Conservation (phyloP, 2,888 invertebrate species). For the Ryuthela nishihirai region DNA sequence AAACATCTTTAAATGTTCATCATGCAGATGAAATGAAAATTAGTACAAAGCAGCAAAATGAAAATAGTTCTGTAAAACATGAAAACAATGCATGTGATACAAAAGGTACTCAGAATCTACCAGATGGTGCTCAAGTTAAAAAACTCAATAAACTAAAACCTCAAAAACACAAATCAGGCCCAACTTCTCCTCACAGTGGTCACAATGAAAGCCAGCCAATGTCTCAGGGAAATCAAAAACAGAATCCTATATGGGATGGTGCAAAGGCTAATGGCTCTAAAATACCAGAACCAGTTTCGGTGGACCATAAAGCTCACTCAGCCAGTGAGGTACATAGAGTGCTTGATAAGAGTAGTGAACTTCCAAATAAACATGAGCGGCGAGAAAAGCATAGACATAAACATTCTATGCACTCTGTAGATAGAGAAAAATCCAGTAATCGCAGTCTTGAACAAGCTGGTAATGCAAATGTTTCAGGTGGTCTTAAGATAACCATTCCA, state of each 20-base stretch:
- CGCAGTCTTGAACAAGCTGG: slow-evolving; percentile 4
- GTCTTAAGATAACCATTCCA: slow-evolving; percentile 33
- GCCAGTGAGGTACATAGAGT: neutral
- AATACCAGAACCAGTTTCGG: neutral
- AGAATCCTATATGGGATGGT: neutral
- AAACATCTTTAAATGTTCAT: neutral
- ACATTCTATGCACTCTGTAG: slow-evolving; percentile 14
- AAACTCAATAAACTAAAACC: neutral
- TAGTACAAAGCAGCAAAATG: too few relatives aligned
- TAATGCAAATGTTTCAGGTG: neutral
- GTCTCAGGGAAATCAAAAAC: neutral
- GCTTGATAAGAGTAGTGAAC: neutral
- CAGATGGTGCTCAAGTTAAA: too few relatives aligned
- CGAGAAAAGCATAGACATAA: slow-evolving; percentile 25
- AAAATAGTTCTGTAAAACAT: neutral
- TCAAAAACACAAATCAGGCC: slow-evolving; percentile 1
- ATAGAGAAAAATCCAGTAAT: slow-evolving; percentile 2
- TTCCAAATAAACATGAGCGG: slow-evolving; percentile 11
- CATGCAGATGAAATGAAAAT: too few relatives aligned
- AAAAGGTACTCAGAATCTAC: neutral
- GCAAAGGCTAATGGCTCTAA: slow-evolving; percentile 13
- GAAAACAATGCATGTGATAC: neutral
- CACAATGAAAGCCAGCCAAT: neutral
- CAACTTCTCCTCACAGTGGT: neutral
- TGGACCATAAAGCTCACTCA: neutral